Evolutionary conservation across 2,113 vertebrate genomes (phyloP).

Genomic region (Macrotus californicus): DNA sequence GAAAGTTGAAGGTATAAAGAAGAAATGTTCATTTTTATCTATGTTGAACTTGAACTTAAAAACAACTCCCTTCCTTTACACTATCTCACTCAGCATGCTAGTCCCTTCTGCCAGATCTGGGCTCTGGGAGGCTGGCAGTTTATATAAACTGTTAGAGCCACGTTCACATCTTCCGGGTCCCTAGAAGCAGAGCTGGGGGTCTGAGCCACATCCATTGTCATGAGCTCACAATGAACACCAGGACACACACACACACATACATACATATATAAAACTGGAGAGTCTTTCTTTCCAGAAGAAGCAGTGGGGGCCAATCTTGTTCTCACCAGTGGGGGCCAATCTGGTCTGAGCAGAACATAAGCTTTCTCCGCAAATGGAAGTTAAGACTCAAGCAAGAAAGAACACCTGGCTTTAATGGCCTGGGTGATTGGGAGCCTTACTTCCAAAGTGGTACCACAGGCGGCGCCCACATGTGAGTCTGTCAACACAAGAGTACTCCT

Average conservation of each 20-base stretch:
- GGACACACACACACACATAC: no score
- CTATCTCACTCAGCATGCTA: not conserved
- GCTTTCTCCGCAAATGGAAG: not conserved
- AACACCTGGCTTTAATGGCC: conserved; percentile 7
- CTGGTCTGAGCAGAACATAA: not conserved
- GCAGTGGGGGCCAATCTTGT: no score
- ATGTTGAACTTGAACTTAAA: not conserved
- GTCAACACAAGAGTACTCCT: not conserved
- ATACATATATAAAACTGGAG: not conserved
- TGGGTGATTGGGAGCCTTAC: not conserved
- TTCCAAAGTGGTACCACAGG: not conserved
- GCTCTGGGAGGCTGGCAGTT: not conserved
- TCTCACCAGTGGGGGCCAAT: not conserved
- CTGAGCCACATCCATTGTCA: not conserved
- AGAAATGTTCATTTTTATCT: not conserved
- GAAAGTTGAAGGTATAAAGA: not conserved
- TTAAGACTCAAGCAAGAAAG: not conserved
- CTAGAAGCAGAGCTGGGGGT: not conserved
- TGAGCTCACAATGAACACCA: not conserved
- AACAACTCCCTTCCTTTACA: not conserved
- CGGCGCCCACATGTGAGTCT: not conserved
- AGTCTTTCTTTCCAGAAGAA: not conserved
- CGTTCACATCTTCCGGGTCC: not conserved
- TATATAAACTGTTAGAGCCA: not conserved
- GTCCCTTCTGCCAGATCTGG: not conserved